Conservation (phyloP, 2,888 invertebrate species). For the Trilocha varians region DNA sequence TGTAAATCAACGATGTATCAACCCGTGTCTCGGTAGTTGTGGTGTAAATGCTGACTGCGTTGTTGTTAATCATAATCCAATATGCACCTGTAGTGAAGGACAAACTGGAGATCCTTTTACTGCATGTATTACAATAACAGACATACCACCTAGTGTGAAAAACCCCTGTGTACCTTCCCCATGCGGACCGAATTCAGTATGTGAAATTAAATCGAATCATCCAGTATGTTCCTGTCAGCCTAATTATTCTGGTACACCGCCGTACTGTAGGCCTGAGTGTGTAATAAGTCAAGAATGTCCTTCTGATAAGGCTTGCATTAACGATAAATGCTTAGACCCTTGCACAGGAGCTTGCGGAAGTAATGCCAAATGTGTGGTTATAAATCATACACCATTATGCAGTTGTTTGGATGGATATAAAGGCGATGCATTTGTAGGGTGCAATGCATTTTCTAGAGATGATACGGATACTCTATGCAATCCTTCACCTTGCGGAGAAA, state of each 20-base stretch:
- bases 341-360: constrained; percentile 83
- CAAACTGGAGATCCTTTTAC: constrained; percentile 88
- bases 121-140: constrained; percentile 69
- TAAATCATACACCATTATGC: constrained; percentile 87
- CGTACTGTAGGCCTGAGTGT: constrained; percentile 88
- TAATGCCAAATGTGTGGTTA: constrained; percentile 84
- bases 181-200: constrained; percentile 87
- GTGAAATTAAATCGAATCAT: constrained; percentile 83
- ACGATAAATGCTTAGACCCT: constrained; percentile 88
- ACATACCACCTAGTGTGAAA: constrained; percentile 45
- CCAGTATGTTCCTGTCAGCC: constrained; percentile 87
- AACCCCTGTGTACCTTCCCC: constrained; percentile 80
- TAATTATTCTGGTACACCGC: constrained; percentile 86
- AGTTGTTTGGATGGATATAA: constrained; percentile 83
- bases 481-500: constrained; percentile 88
- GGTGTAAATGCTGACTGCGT: constrained; percentile 83
- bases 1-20: constrained; percentile 83
- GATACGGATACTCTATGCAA: constrained; percentile 77
- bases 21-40: constrained; percentile 89
- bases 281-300: constrained; percentile 87
- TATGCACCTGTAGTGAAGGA: constrained; percentile 84
- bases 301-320: constrained; percentile 83
- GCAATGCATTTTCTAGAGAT: constrained; percentile 70
- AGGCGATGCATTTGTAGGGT: constrained; percentile 90
- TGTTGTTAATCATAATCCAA: constrained; percentile 88